Conservation (phyloP, 2,113 vertebrate species). For the Bubo blakistoni region DNA sequence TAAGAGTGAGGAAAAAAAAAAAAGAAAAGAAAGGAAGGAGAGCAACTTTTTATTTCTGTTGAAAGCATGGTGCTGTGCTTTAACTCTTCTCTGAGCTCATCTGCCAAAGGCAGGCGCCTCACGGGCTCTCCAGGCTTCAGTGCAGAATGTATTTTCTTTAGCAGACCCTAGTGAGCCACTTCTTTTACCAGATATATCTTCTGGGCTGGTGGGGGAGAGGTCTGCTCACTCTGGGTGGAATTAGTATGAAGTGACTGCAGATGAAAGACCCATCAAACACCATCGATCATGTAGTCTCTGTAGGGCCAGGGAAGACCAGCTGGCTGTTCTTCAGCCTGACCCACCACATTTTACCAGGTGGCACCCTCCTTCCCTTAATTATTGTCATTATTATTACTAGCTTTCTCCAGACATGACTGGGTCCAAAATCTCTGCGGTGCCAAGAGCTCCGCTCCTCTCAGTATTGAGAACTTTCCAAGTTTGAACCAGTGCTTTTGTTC, state of each 20-base stretch:
- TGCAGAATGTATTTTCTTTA: background rate
- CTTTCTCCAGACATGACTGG: background rate
- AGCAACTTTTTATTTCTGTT: background rate
- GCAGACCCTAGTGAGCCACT: background rate
- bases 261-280: accelerated
- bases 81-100: conserved; percentile 9
- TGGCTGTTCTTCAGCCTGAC: background rate
- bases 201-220: background rate
- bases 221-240: background rate
- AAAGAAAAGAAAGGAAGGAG: background rate
- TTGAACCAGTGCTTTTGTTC: background rate
- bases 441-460: background rate
- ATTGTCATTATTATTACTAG: background rate
- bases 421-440: background rate
- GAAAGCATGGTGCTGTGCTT: background rate
- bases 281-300: background rate
- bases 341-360: background rate
- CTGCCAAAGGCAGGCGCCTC: background rate
- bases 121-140: background rate
- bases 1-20: background rate
- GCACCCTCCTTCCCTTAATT: background rate
- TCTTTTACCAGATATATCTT: background rate
- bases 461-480: background rate
- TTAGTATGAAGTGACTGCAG: background rate
- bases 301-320: background rate